Percentiles rank a stretch among this genome's conserved stretches.
Conservation (phyloP, 2,797 vertebrate species). For the Gymnoscopelus braueri region DNA sequence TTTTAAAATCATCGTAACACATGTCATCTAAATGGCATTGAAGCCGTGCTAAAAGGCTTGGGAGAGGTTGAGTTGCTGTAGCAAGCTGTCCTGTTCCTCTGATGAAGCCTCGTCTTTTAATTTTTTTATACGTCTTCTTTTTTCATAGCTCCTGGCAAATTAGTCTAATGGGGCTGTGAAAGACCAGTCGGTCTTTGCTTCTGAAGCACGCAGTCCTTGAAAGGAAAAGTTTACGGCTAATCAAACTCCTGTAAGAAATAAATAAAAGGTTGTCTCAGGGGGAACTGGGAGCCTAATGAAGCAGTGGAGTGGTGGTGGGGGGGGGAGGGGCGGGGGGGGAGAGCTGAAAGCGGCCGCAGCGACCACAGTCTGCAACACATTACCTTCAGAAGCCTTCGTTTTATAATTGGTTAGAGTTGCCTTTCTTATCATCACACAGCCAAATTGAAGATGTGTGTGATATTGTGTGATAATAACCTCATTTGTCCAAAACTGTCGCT, state of each 20-base stretch:
- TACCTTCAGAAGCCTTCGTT: constrained; percentile 46
- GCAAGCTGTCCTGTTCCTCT: constrained; percentile 8
- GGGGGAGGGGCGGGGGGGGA: constrained; percentile 1
- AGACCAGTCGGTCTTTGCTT: constrained; percentile 29
- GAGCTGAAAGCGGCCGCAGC: constrained; percentile 42
- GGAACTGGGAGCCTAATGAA: constrained; percentile 55
- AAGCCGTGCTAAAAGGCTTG: constrained; percentile 26
- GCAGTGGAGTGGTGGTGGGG: constrained; percentile 11
- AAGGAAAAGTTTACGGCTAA: constrained; percentile 27
- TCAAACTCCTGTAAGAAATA: neutral
- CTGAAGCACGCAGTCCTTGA: constrained; percentile 28
- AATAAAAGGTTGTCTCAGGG: constrained; percentile 58
- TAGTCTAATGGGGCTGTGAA: constrained; percentile 49
- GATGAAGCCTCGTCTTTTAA: constrained; percentile 43
- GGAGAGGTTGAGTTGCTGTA: neutral
- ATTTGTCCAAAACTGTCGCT: too few relatives aligned
- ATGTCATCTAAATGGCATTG: constrained; percentile 27
- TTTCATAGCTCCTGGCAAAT: constrained; percentile 27
- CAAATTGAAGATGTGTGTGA: constrained; percentile 38
- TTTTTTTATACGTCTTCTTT: too few relatives aligned
- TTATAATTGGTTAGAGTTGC: constrained; percentile 65
- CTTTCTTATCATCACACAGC: constrained; percentile 3
- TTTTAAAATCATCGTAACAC: constrained; percentile 31
- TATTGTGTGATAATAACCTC: too few relatives aligned
- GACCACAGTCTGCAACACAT: constrained; percentile 58